A percentile compares a stretch with the other conserved stretches of the same genome.
These are phyloP conservation scores for Drosophila quinaria DNA, from an alignment of 2,888 invertebrate species.

Conservation along the genomic window DNA sequence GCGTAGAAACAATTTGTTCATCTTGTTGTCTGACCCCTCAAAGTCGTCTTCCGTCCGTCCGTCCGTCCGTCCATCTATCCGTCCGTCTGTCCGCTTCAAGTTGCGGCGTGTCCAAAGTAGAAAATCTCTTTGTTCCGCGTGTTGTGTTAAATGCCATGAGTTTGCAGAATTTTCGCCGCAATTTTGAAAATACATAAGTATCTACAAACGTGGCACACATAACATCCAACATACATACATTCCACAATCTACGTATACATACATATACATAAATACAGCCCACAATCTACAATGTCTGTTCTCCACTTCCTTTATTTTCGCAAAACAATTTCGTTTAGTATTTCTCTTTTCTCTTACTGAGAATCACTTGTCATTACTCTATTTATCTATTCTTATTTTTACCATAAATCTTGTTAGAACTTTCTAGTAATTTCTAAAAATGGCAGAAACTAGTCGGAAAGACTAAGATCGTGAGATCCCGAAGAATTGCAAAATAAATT, in stretches of 20 bases:
- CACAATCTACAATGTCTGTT: no score
- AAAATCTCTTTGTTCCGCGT: conserved; percentile 68
- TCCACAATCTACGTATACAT: not conserved
- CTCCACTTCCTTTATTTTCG: no score
- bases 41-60: not conserved
- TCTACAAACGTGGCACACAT: not conserved
- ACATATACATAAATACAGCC: not conserved
- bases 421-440: no score
- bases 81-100: conserved; percentile 11
- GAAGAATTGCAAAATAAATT: no score
- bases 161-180: conserved; percentile 64
- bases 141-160: conserved; percentile 71
- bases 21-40: conserved; percentile 10
- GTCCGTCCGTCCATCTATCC: not conserved
- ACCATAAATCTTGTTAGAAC: no score
- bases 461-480: no score
- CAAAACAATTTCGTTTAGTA: no score
- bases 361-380: no score
- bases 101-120: conserved; percentile 55
- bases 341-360: no score
- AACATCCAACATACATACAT: not conserved
- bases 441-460: no score
- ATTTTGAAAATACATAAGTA: conserved; percentile 31
- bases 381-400: no score
- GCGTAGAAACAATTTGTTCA: conserved; percentile 65